Conservation (phyloP, 2,113 vertebrate genomes). For the Bos indicus region DNA sequence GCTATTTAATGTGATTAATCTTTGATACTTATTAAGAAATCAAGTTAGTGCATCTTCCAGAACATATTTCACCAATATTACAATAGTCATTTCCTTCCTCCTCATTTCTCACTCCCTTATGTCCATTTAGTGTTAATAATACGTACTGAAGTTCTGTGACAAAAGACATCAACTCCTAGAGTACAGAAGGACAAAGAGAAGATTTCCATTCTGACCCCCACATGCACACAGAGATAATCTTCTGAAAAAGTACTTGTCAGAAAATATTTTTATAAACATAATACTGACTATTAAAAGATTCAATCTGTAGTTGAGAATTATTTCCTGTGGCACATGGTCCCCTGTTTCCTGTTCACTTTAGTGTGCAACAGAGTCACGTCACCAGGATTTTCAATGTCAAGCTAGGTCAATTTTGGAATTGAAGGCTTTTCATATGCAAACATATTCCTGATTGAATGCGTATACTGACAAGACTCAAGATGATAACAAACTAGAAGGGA, state of each 20-base stretch:
- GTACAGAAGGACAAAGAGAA: not conserved
- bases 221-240: not conserved
- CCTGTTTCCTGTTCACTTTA: not conserved
- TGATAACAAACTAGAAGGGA: not conserved
- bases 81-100: not conserved
- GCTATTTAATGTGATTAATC: not conserved
- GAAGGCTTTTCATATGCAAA: not conserved
- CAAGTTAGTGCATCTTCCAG: not conserved
- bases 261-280: slow-evolving; percentile 7
- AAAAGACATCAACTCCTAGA: not conserved
- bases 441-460: not conserved
- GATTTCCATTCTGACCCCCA: not conserved
- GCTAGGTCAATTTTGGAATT: not conserved
- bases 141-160: not conserved
- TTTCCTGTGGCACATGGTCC: not conserved
- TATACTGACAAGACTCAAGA: not conserved
- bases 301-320: not conserved
- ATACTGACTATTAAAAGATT: not conserved
- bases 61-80: not conserved
- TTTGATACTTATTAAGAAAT: not conserved
- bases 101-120: not conserved
- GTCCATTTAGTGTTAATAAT: not conserved
- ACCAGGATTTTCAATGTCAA: not conserved
- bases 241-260: not conserved
- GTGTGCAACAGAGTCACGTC: not conserved